Base-by-base conservation (phyloP, 2,113 vertebrate genomes). In the Dasypus novemcinctus region DNA sequence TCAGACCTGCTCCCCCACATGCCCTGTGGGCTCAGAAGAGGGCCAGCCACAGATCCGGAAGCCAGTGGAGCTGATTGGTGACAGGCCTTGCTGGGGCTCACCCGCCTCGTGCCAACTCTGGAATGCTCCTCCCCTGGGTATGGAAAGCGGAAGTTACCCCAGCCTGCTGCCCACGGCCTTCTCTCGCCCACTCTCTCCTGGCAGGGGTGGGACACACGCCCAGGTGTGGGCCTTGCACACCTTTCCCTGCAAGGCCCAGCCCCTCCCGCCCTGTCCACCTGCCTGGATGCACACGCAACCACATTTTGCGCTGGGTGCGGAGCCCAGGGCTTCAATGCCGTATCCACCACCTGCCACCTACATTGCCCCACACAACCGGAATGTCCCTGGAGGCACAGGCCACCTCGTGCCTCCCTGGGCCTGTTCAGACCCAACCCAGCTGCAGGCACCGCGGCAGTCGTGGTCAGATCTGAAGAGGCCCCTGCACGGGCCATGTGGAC, bases 1-100 rank as follows among this genome's bases (percentile, higher is more conserved):
- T 74, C 59, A 64, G 57, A 49, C n/a, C 17, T 5, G 14, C 23
- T 25, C 25, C 5, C 25, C 11, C 21, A n/a, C n/a, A n/a, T n/a
- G n/a, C n/a, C 5, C 18, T 2, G 5, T 1, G 18, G 21, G 27
- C 82, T 13, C 10, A 12, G 2, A 3, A 5, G 46, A 29, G 15
- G 68, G 12, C 10, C 18, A 10, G 59, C 27, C 10, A 1, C 1
- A 18, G 13, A n/a, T 4, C 1, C 3, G 14, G 49, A 63, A 46
- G 49, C 21, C 63, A 10, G 63, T 21, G 38, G 36, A 11, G 33
- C 4, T 17, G 20, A 76, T 17, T n/a, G 33, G n/a, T 41, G 27
- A 79, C 38, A 49, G 31, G 46, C 29, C 41, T 17, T 29, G 20
- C 43, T 38, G 43, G 52, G 33, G 20, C 8, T 33, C 36, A 20